Percentiles rank a stretch among this genome's conserved stretches.
Evolutionary conservation across 2,888 invertebrate genomes (phyloP).

Genomic region (Anthophora plumipes): DNA sequence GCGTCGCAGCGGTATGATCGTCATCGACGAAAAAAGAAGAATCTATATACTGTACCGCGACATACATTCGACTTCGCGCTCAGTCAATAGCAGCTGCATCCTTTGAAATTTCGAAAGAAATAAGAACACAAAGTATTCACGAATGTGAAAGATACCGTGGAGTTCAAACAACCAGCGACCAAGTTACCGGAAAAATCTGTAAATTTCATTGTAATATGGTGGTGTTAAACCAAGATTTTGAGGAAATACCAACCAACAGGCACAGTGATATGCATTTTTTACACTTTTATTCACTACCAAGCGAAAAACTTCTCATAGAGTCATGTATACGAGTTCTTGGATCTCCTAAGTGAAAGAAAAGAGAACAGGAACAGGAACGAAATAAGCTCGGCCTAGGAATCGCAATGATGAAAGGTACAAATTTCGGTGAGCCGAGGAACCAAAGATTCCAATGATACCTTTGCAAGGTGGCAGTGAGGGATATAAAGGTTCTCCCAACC

Average conservation of each 20-base stretch:
- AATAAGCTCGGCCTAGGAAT: slow-evolving; percentile 2
- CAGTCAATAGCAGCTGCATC: slow-evolving; percentile 46
- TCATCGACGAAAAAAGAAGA: slow-evolving; percentile 58
- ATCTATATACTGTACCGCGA: slow-evolving; percentile 56
- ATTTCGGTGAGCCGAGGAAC: slow-evolving; percentile 62
- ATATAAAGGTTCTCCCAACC: slow-evolving; percentile 80
- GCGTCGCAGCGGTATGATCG: slow-evolving; percentile 52
- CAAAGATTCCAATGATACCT: slow-evolving; percentile 82
- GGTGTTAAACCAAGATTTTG: background rate
- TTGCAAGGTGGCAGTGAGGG: slow-evolving; percentile 82
- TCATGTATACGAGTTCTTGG: background rate
- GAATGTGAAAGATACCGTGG: background rate
- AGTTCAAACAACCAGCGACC: background rate
- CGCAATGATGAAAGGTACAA: slow-evolving; percentile 52
- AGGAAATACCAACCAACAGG: no score
- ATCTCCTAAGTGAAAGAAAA: background rate
- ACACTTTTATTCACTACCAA: background rate
- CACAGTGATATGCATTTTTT: slow-evolving; percentile 1
- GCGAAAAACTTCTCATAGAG: background rate
- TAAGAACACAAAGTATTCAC: background rate
- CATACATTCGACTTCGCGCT: slow-evolving; percentile 52
- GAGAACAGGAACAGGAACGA: background rate
- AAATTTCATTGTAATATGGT: background rate
- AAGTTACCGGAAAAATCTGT: background rate
- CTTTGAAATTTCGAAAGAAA: slow-evolving; percentile 40